These are phyloP conservation scores for Brachyrhaphis roseni DNA, from an alignment of 2,797 vertebrate species.

Conservation along the genomic window DNA sequence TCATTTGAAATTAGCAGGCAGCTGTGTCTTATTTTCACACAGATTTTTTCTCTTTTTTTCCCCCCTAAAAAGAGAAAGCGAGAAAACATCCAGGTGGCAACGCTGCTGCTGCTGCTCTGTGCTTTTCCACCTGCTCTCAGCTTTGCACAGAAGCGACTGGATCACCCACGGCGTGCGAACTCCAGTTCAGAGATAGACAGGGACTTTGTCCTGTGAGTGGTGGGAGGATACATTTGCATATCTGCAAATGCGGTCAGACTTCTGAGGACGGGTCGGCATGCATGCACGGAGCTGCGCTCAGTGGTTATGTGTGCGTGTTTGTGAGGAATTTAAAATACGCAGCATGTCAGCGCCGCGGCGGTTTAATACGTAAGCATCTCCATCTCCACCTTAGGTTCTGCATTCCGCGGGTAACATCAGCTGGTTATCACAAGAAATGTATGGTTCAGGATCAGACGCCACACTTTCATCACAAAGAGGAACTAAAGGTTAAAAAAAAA, in stretches of 20 bases:
- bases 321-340: neutral
- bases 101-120: neutral
- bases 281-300: neutral
- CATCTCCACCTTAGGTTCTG: neutral
- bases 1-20: neutral
- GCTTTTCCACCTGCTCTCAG: neutral
- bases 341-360: neutral
- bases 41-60: neutral
- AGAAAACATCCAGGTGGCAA: slow-evolving; percentile 8
- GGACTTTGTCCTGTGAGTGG: neutral
- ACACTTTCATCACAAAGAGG: neutral
- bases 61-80: neutral
- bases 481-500: neutral
- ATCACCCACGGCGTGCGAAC: neutral
- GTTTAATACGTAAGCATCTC: neutral
- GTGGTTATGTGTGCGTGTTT: neutral
- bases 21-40: slow-evolving; percentile 1
- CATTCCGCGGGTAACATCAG: neutral
- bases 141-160: neutral
- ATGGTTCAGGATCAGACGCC: neutral
- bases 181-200: neutral
- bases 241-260: neutral
- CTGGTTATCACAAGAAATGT: neutral
- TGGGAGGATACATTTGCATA: slow-evolving; percentile 1
- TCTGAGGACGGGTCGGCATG: neutral